Conservation (phyloP, 2,888 invertebrate species). For the Lumbricus terrestris region DNA sequence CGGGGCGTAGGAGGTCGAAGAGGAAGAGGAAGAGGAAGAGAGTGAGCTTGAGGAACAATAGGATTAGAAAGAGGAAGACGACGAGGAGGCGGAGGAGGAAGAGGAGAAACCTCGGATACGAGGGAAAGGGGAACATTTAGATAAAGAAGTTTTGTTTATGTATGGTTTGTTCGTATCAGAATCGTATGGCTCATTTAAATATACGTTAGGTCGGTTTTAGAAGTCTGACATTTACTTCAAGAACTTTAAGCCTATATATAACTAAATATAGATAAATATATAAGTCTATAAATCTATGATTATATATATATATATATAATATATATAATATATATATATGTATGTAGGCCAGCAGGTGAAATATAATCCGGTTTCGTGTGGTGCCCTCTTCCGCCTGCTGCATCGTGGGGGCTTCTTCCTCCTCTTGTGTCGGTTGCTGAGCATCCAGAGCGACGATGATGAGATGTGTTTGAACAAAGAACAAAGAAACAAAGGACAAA, state of each 20-base stretch:
- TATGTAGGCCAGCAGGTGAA: not conserved
- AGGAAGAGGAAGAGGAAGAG: not conserved
- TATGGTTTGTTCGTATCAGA: no score
- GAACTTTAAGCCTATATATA: not conserved
- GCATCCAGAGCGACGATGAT: not conserved
- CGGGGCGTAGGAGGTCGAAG: not conserved
- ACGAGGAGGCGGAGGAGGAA: not conserved
- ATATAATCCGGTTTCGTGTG: not conserved
- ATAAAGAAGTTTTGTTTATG: not conserved
- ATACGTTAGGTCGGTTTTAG: not conserved
- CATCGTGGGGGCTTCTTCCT: no score
- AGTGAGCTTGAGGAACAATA: no score
- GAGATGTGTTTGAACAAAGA: not conserved
- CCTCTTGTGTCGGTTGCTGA: not conserved
- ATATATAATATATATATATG: not conserved
- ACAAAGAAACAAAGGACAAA: not conserved
- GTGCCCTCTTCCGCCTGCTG: not conserved
- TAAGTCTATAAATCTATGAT: no score
- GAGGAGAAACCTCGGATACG: not conserved
- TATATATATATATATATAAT: no score
- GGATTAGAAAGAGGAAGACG: not conserved
- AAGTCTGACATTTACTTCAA: not conserved
- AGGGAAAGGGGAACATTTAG: not conserved
- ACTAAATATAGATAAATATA: not conserved
- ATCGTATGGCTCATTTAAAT: not conserved